Base-by-base conservation (phyloP, 1,140 invertebrate genomes). In the Leptopilina boulardi region DNA sequence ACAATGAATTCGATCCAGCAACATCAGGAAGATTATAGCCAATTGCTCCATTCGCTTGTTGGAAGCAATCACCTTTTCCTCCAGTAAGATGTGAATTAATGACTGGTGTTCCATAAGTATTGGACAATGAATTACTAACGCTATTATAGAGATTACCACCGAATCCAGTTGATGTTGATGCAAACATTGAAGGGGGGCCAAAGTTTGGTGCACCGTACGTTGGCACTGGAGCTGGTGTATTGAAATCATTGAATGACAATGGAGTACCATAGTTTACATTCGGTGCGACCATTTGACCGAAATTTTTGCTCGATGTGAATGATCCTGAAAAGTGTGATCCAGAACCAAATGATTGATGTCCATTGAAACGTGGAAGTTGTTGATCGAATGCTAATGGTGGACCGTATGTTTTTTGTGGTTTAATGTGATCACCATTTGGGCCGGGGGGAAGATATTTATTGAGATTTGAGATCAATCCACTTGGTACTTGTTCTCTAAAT, bases 401-500 rank as follows among this genome's bases (percentile, higher is more conserved):
- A 1, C 84, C 82, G 51, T 85, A 84, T 56, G 78, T 84, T 19
- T 87, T 89, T 6, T 83, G 75, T 3, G 87, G 82, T 75, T 86
- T 87, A 8, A 3, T 91, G 88, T 66, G 87, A 79, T 81, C 91
- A 85, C 54, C 13, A 56, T 34, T 73, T 26, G 79, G 81, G 42
- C 21, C 66, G 84, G 91, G 84, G 89, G 93, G 87, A 23, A 89
- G n/a, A 26, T 89, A 77, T 91, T 93, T 74, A 94, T 94, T 85
- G 4, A 90, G 66, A 70, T 82, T 84, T 2, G 81, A 81, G 10
- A 89, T 87, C 1, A 96, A 83, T 1, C 94, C 94, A 70, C 90
- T 89, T 3, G 95, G 95, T 2, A 96, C 93, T 0, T 93, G 92
- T 34, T 95, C 94, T 72, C 94, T 92, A 84, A 95, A 95, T 82